Conservation (phyloP, 2,888 invertebrate species). For the Troilus luridus region DNA sequence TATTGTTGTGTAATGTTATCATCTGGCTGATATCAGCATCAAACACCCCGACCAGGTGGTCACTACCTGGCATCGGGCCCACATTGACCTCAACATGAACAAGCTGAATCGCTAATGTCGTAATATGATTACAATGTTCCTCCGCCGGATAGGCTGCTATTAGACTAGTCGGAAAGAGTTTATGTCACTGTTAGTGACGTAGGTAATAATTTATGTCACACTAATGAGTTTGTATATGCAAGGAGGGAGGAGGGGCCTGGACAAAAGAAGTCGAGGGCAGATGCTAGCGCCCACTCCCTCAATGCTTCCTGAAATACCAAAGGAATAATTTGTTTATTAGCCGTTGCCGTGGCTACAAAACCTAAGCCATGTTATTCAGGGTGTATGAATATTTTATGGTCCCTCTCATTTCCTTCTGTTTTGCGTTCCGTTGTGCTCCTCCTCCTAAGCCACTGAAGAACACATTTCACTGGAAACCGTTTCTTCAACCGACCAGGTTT, state of each 20-base stretch:
- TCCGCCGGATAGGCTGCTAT: background rate
- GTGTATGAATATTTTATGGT: background rate
- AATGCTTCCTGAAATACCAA: constrained; percentile 13
- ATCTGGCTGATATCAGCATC: no score
- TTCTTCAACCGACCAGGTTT: no score
- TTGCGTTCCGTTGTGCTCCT: background rate
- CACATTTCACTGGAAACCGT: background rate
- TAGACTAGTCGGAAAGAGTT: background rate
- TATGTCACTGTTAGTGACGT: constrained; percentile 8
- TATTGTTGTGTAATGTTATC: no score
- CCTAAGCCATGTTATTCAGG: background rate
- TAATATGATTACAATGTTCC: background rate
- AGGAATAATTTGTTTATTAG: constrained; percentile 48
- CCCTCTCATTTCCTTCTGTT: background rate
- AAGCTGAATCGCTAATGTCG: background rate
- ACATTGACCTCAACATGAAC: background rate
- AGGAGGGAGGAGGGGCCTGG: background rate
- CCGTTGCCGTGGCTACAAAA: constrained; percentile 1
- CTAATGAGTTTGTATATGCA: constrained; percentile 40
- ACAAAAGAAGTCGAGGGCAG: constrained; percentile 44
- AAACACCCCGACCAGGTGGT: no score
- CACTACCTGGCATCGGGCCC: background rate
- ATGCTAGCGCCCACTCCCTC: constrained; percentile 41
- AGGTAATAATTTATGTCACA: constrained; percentile 37
- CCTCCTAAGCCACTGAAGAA: background rate